phyloP scores from a whole-genome alignment of 2,888 invertebrate species.

The Acronicta aceris region DNA sequence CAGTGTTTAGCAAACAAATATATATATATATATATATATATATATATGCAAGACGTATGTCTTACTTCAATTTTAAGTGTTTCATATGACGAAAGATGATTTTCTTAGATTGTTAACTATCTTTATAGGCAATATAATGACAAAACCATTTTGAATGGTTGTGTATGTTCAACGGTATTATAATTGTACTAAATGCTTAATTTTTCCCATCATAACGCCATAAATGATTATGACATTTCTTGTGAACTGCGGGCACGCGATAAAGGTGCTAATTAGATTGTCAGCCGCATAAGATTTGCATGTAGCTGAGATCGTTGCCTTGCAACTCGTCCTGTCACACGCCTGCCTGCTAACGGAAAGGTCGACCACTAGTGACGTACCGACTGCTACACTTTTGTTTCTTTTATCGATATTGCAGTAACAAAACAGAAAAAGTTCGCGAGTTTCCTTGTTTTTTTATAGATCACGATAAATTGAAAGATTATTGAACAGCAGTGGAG shows the following conservation, averaged over 20 bases:
- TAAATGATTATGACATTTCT: slow-evolving; percentile 44
- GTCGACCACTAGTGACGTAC: slow-evolving; percentile 55
- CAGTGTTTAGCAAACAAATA: slow-evolving; percentile 40
- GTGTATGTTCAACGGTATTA: background rate
- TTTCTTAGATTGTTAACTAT: slow-evolving; percentile 6
- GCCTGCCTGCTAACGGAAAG: slow-evolving; percentile 50
- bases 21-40: slow-evolving; percentile 37
- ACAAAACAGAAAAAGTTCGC: slow-evolving; percentile 19
- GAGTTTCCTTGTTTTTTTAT: slow-evolving; percentile 2
- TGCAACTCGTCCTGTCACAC: slow-evolving; percentile 51
- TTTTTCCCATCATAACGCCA: slow-evolving; percentile 17
- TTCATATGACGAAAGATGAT: slow-evolving; percentile 12
- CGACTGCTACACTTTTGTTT: slow-evolving; percentile 28
- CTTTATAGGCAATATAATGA: slow-evolving; percentile 9
- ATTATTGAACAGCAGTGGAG: background rate
- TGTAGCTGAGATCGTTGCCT: slow-evolving; percentile 53
- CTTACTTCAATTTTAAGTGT: slow-evolving; percentile 23
- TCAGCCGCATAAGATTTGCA: slow-evolving; percentile 63
- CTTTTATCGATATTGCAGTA: slow-evolving; percentile 33
- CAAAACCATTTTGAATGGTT: background rate
- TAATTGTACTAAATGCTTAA: background rate
- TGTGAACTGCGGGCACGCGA: slow-evolving; percentile 46
- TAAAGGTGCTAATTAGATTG: slow-evolving; percentile 65
- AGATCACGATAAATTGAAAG: background rate
- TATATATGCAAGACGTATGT: slow-evolving; percentile 29